Base-by-base conservation (phyloP, 2,888 invertebrate genomes). In the Dryococelus australis region DNA sequence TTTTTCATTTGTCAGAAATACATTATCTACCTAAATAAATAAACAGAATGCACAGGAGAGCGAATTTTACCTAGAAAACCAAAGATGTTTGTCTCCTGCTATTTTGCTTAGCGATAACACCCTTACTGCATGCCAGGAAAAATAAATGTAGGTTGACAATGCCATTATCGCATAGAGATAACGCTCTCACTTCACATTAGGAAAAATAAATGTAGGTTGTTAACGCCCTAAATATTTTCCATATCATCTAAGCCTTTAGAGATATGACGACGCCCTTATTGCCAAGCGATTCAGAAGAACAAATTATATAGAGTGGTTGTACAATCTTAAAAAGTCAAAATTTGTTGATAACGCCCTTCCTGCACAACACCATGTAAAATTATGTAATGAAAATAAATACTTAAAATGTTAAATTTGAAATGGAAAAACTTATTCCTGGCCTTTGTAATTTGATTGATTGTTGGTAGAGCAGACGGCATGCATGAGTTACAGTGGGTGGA, bases 281-380 rank as follows among this genome's bases (percentile, higher is more conserved):
- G 65, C 16, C 65, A 65, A 65, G 8, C 65, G 16, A 65, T 65
- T 65, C 65, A 65, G 65, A 13, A 12, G 8, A 16, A 16, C 8
- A 65, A 65, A 65, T 65, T 16, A 8, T 65, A 16, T 12, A 65
- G 24, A 65, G 16, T 16, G 65, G 16, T 65, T 12, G 10, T 16
- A 65, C 8, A 65, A 65, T 65, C 10, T 65, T 16, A 65, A 65
- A 65, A 65, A 12, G 20, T 13, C 8, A 65, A 65, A 65, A 20
- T 65, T 65, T 8, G 65, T 65, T 65, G 65, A 65, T 65, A 65
- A 65, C 10, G 65, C 65, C 65, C n/a, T n/a, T 65, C 8, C 65
- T 65, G 65, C 65, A 65, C 16, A 65, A 65, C 65, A 65, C 65
- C 65, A n/a, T n/a, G n/a, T n/a, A n/a, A n/a, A n/a, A n/a, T n/a